phyloP scores from a whole-genome alignment of 2,113 vertebrate genomes.

The Syngnathus typhle region DNA sequence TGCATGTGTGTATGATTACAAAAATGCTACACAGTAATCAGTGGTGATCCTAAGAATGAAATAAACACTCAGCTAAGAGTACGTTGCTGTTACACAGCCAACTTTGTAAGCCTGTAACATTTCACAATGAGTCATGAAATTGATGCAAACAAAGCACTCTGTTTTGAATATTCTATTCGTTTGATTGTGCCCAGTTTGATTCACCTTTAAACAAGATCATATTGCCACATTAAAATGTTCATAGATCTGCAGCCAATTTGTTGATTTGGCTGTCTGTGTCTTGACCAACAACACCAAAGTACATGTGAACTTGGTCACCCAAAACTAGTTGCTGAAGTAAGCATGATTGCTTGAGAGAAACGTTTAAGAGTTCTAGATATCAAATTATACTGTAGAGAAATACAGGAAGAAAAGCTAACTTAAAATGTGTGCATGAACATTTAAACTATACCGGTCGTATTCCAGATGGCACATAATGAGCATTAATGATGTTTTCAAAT shows the following conservation, averaged over 20 bases:
- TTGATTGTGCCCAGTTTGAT: conserved; percentile 46
- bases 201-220: conserved; percentile 61
- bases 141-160: conserved; percentile 39
- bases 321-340: conserved; percentile 19
- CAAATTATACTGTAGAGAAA: conserved; percentile 48
- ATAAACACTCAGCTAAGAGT: conserved; percentile 54
- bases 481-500: conserved; percentile 5
- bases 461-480: conserved; percentile 33
- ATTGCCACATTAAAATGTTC: conserved; percentile 33
- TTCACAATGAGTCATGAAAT: conserved; percentile 51
- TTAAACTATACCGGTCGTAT: conserved; percentile 45
- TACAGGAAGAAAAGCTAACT: conserved; percentile 10
- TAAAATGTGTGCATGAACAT: conserved; percentile 10
- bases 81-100: conserved; percentile 32
- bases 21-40: conserved; percentile 49
- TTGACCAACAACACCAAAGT: conserved; percentile 14
- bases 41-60: conserved; percentile 46
- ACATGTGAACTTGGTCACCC: conserved; percentile 20
- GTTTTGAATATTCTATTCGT: conserved; percentile 34
- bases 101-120: conserved; percentile 28
- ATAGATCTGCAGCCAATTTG: conserved; percentile 12
- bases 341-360: conserved; percentile 36
- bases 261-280: conserved; percentile 17
- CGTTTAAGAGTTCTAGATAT: conserved; percentile 53
- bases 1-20: conserved; percentile 50